phyloP scores from a whole-genome alignment of 2,797 vertebrate genomes.

The Holocentrus rufus region DNA sequence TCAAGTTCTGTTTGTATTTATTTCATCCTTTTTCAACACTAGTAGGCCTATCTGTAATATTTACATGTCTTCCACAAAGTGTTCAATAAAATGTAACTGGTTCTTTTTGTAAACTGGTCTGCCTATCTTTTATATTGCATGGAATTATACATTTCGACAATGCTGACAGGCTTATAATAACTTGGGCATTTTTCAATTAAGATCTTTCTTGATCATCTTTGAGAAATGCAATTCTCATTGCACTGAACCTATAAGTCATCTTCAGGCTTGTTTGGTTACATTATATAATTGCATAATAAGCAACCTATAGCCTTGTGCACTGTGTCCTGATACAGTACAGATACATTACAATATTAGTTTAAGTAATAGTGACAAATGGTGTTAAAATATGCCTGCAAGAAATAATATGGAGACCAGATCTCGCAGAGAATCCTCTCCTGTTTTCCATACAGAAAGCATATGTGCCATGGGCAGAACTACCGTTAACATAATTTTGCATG shows the following conservation, averaged over 20 bases:
- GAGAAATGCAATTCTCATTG: too few species aligned
- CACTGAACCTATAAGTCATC: background rate
- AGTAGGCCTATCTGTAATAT: slow-evolving; percentile 87
- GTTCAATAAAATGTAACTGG: slow-evolving; percentile 87
- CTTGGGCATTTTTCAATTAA: too few species aligned
- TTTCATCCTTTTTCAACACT: slow-evolving; percentile 86
- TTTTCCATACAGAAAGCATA: too few species aligned
- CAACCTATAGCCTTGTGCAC: background rate
- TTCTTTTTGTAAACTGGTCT: slow-evolving; percentile 77
- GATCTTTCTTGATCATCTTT: too few species aligned
- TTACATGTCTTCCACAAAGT: slow-evolving; percentile 89
- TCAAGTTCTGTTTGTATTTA: slow-evolving; percentile 86
- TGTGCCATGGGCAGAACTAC: too few species aligned
- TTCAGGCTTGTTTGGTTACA: background rate
- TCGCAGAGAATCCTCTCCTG: too few species aligned
- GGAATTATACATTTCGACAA: background rate
- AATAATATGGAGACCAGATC: background rate
- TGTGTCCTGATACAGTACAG: background rate
- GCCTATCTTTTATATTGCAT: slow-evolving; percentile 7
- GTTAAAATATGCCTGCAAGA: slow-evolving; percentile 1
- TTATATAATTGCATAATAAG: background rate
- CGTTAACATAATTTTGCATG: too few species aligned
- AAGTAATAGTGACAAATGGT: background rate
- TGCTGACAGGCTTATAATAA: too few species aligned
- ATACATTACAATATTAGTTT: background rate